Evolutionary conservation across 2,888 invertebrate genomes (phyloP), one percentile per base, ranked within the genome.

Genomic region (Meloe dianella): DNA sequence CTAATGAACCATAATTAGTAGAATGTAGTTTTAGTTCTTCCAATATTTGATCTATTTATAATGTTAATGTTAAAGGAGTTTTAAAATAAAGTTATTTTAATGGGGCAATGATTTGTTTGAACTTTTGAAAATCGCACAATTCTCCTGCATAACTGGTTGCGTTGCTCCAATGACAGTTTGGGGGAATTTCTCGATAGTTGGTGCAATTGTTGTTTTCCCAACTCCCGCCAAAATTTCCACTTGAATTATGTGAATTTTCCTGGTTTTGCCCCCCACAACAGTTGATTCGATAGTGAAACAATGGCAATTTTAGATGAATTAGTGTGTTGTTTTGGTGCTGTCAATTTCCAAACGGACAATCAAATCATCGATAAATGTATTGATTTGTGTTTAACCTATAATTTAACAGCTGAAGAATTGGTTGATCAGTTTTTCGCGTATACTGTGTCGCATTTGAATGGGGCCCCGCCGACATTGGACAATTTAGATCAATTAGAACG

Each of bases 361-460:
- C 85, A 86, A 75, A 85, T 89, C 60, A 77, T 90, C 70, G 81
- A 82, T 61, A 89, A 88, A 87, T 90, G 91, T 87, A 80, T 89
- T 77, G 89, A 88, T 81, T 84, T 93, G 72, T 91, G 92, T 79
- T 82, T 85, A 71, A 86, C 85, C 62, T 89, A 92, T 80, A 84
- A 86, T 75, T 83, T 92, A 60, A 86, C 86, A 71, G 89, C 91
- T 47, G 90, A 90, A 79, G 89, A 89, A 76, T 89, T 93, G 74
- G 91, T 89, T 61, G 90, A 92, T 79, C 88, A 89, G 85, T 94
- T 93, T 93, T 88, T 91, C 85, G 92, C 93, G 22, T 94, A 89
- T 81, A 89, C 90, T 75, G 85, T 90, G 64, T 90, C 91, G 35
- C 84, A 89, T 78, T 83, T 89, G 71, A 86, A 87, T 73, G 89